These are phyloP conservation scores for Rutilus rutilus DNA, from an alignment of 2,113 vertebrate genomes.

Conservation along the genomic window DNA sequence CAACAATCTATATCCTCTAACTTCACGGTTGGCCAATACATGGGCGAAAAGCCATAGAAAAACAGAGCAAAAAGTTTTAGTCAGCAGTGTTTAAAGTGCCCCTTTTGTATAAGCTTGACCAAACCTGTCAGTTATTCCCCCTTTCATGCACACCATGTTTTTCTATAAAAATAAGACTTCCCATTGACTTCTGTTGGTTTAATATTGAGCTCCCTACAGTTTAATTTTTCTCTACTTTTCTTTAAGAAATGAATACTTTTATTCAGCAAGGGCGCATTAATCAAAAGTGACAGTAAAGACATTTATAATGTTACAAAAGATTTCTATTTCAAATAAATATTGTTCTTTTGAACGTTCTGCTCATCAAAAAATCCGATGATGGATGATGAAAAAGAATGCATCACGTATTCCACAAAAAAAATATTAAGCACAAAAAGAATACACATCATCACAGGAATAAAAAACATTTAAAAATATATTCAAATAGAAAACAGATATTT, in stretches of 20 bases:
- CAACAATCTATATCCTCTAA: constrained; percentile 4
- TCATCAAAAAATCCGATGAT: neutral
- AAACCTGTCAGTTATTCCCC: neutral
- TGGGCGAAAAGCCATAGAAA: neutral
- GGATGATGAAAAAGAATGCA: neutral
- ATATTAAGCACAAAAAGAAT: neutral
- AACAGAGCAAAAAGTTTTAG: neutral
- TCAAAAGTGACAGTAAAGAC: neutral
- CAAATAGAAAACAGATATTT: neutral
- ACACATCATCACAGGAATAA: neutral
- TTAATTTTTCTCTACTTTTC: neutral
- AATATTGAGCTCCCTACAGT: neutral
- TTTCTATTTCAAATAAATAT: neutral
- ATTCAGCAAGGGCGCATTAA: neutral
- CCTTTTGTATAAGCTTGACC: constrained; percentile 18
- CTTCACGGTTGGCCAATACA: neutral
- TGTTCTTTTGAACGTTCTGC: neutral
- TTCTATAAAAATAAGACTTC: neutral
- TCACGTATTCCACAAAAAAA: neutral
- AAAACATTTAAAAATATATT: neutral
- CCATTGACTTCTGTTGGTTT: neutral
- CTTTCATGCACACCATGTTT: neutral
- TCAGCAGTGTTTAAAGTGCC: constrained; percentile 18
- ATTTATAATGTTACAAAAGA: neutral
- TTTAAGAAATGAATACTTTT: neutral